A percentile compares a stretch with the other conserved stretches of the same genome.
Conservation (phyloP, 2,113 vertebrate genomes). For the Tapirus terrestris region DNA sequence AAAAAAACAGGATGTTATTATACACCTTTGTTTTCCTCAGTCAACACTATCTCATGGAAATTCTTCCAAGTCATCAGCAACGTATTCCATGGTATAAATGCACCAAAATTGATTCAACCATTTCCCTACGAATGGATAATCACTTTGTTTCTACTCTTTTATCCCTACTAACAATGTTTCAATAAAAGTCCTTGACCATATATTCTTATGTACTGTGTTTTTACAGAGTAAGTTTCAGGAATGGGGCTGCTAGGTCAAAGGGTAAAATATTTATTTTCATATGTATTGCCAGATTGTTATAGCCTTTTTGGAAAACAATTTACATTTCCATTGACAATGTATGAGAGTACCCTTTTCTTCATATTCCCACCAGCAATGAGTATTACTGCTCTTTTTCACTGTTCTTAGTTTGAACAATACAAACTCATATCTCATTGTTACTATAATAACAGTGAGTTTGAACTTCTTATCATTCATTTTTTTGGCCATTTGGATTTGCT, state of each 20-base stretch:
- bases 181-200: background rate
- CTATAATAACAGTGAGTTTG: background rate
- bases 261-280: constrained; percentile 27
- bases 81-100: background rate
- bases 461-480: background rate
- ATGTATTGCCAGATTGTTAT: background rate
- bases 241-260: background rate
- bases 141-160: background rate
- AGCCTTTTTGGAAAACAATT: background rate
- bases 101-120: background rate
- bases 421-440: background rate
- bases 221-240: background rate
- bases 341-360: background rate
- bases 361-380: background rate
- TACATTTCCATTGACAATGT: background rate
- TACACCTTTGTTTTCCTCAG: background rate
- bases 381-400: background rate
- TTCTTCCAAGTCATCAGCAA: background rate
- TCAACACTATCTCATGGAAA: background rate
- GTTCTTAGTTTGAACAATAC: background rate
- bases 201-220: background rate
- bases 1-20: background rate
- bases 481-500: background rate
- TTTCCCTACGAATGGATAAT: background rate
- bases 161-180: background rate